These are phyloP conservation scores for Arrhopalites spinosus DNA, from an alignment of 2,888 invertebrate genomes.

Conservation along the genomic window DNA sequence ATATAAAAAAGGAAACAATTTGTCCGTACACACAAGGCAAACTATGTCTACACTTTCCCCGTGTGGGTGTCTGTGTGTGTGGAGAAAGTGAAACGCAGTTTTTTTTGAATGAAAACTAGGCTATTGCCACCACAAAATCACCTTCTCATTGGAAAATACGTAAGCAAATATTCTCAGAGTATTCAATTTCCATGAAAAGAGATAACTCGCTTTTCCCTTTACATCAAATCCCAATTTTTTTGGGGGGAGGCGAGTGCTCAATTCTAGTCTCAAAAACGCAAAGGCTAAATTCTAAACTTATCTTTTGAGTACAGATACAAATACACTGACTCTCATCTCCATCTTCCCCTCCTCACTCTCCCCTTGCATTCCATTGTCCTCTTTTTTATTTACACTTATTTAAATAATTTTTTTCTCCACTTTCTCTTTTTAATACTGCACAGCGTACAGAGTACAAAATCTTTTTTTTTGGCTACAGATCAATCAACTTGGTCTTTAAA, in stretches of 20 bases:
- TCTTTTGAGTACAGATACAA: background rate
- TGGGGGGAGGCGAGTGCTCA: no score
- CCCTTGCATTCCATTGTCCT: background rate
- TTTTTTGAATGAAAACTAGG: no score
- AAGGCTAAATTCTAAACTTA: background rate
- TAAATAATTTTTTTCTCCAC: no score
- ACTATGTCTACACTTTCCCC: no score
- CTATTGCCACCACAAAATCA: no score
- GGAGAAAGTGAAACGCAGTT: no score
- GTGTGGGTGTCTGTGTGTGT: no score
- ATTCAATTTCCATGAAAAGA: slow-evolving; percentile 24
- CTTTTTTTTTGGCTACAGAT: background rate
- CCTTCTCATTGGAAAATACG: background rate
- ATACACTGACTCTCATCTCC: background rate
- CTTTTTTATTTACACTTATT: background rate
- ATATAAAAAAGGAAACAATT: no score
- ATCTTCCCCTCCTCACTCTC: background rate
- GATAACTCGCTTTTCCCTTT: slow-evolving; percentile 8
- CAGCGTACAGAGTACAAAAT: no score
- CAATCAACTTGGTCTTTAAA: background rate
- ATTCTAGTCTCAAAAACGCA: background rate
- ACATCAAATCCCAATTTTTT: background rate
- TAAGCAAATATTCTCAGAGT: slow-evolving; percentile 22
- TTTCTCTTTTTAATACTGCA: no score
- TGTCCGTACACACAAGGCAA: no score